Conservation (phyloP, 2,113 vertebrate genomes). For the Ahaetulla prasina region DNA sequence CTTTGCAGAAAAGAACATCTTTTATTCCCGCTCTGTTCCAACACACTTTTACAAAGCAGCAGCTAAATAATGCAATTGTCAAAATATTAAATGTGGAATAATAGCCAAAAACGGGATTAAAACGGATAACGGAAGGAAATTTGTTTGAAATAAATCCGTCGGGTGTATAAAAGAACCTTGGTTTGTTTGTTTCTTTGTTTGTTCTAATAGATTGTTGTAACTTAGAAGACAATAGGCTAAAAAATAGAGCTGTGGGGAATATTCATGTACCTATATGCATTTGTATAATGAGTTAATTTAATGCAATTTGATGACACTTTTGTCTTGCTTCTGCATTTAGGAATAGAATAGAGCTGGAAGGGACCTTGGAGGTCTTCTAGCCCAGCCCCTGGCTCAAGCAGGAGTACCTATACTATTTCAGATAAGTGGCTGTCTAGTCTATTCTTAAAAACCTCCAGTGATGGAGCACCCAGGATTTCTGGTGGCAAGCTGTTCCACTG, state of each 20-base stretch:
- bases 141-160: not conserved
- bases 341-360: no score
- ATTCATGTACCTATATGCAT: not conserved
- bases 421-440: no score
- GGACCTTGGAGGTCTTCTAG: no score
- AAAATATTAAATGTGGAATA: slow-evolving; percentile 61
- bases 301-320: not conserved
- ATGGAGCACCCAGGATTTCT: no score
- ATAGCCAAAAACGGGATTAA: slow-evolving; percentile 52
- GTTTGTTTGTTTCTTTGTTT: not conserved
- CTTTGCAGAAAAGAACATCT: slow-evolving; percentile 17
- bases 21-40: slow-evolving; percentile 41
- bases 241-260: not conserved
- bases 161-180: not conserved
- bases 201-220: not conserved
- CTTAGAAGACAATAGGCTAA: not conserved
- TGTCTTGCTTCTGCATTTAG: not conserved
- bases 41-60: slow-evolving; percentile 36
- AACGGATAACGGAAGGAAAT: slow-evolving; percentile 27
- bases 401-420: no score
- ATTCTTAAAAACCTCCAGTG: no score
- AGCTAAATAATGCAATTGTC: slow-evolving; percentile 59
- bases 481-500: no score
- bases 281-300: not conserved
- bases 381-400: no score